Base-by-base conservation (phyloP, 2,888 invertebrate genomes). In the Odontocerum albicorne region DNA sequence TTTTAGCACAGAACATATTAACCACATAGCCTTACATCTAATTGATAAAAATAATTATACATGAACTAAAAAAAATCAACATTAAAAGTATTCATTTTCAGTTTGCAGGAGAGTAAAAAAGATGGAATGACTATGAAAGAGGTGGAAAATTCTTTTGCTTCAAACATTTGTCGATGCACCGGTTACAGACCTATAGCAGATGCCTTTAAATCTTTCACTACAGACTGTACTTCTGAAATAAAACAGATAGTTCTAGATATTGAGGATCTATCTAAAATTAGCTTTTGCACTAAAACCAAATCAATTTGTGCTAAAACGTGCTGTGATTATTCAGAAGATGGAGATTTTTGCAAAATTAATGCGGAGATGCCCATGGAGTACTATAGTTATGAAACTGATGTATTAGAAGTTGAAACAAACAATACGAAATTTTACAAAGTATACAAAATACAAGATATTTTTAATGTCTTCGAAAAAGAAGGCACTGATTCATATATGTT, bases 161-260 rank as follows among this genome's bases (percentile, higher is more conserved):
- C 88, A 43, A 88, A 90, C 62, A 84, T 90, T 20, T 91, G 91
- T 63, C 79, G 91, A 47, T 91, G 91, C 64, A 91, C 90, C 0
- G 90, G 90, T 1, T 90, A 89, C 66, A 75, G 90, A 3, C 81
- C 90, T 1, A 91, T 91, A 57, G 73, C 88, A 42, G 90, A 90
- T 65, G 84, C 90, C 2, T 88, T 91, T 69, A 90, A 90, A 69
- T 82, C 86, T 1, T 84, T 88, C 62, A 85, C 87, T 0, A 72
- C 67, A 1, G 85, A 87, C 63, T 80, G 81, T 3, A 75, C 80
- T 4, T 71, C 79, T 43, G 65, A 70, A 36, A 69, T 84, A 10
- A 67, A 70, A 0, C 70, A 79, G 6, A 77, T 77, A 64, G 71
- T 84, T 27, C 66, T 68, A 0, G 86, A 77, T 55, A 62, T 77